Evolutionary conservation across 2,888 invertebrate genomes (phyloP).

Genomic region (Mythimna vitellina): DNA sequence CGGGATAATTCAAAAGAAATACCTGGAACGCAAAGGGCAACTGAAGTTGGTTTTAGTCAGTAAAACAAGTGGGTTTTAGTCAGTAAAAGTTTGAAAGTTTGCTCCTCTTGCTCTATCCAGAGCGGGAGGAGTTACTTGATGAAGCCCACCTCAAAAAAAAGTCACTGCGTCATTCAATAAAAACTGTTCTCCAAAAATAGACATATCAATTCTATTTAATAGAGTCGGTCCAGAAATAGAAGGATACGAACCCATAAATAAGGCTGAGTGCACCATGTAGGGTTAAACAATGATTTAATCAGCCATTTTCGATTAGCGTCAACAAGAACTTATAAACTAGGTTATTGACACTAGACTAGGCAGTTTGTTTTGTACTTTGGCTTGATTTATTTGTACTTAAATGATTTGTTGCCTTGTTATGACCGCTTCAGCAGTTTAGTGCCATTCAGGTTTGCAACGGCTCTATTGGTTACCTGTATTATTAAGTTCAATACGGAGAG

Average conservation of each 20-base stretch:
- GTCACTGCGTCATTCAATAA: slow-evolving; percentile 46
- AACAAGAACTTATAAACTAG: slow-evolving; percentile 42
- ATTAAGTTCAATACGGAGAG: slow-evolving; percentile 29
- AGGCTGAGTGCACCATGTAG: slow-evolving; percentile 43
- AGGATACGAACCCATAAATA: slow-evolving; percentile 35
- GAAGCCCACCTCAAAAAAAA: too few relatives aligned
- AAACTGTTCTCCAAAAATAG: slow-evolving; percentile 36
- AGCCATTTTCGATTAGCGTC: slow-evolving; percentile 41
- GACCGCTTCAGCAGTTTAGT: slow-evolving; percentile 28
- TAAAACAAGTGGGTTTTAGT: too few relatives aligned
- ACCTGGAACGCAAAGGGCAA: too few relatives aligned
- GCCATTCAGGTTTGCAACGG: slow-evolving; percentile 21
- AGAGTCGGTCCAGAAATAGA: slow-evolving; percentile 40
- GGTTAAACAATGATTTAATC: slow-evolving; percentile 56
- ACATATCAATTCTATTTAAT: slow-evolving; percentile 36
- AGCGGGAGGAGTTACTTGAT: too few relatives aligned
- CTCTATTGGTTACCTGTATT: slow-evolving; percentile 6
- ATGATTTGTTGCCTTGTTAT: slow-evolving; percentile 47
- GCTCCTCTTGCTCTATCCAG: too few relatives aligned
- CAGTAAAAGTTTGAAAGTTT: too few relatives aligned
- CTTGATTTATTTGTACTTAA: slow-evolving; percentile 46
- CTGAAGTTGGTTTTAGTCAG: too few relatives aligned
- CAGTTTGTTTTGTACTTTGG: slow-evolving; percentile 21
- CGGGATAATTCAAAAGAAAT: too few relatives aligned
- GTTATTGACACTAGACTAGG: slow-evolving; percentile 45